Percentiles rank a stretch among this genome's conserved stretches.
Evolutionary conservation across 2,888 invertebrate species (phyloP).

Genomic region (Harpalus rubripes): DNA sequence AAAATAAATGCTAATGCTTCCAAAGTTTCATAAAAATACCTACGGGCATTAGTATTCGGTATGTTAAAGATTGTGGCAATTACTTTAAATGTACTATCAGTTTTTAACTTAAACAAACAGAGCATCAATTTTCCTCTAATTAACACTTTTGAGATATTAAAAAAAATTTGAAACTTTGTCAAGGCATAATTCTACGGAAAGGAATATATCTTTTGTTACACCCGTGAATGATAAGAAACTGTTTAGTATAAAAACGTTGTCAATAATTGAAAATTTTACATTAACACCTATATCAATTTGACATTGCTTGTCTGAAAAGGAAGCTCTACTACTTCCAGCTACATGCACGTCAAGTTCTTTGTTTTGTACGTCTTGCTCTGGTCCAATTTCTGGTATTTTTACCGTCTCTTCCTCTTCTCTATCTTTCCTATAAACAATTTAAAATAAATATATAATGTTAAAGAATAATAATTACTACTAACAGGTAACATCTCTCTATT

Average conservation of each 20-base stretch:
- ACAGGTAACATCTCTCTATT: not conserved
- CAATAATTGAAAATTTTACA: not conserved
- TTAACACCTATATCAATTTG: too few relatives aligned
- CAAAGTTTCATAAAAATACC: not conserved
- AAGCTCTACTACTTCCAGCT: not conserved
- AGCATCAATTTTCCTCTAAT: too few relatives aligned
- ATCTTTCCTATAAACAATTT: too few relatives aligned
- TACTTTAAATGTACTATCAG: not conserved
- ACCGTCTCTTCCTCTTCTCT: too few relatives aligned
- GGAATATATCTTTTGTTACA: not conserved
- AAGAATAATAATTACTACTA: not conserved
- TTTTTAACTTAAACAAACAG: too few relatives aligned
- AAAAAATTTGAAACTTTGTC: not conserved
- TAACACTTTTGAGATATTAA: not conserved
- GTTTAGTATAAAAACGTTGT: not conserved
- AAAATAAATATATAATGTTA: too few relatives aligned
- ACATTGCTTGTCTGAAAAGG: too few relatives aligned
- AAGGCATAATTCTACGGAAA: not conserved
- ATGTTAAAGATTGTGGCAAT: not conserved
- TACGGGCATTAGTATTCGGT: not conserved
- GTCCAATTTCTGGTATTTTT: too few relatives aligned
- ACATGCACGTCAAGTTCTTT: not conserved
- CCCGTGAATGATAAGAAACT: not conserved
- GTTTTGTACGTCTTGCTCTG: too few relatives aligned
- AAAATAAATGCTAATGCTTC: not conserved